Evolutionary conservation across 1,140 invertebrate species (phyloP).

Genomic region (Halictus rubicundus): DNA sequence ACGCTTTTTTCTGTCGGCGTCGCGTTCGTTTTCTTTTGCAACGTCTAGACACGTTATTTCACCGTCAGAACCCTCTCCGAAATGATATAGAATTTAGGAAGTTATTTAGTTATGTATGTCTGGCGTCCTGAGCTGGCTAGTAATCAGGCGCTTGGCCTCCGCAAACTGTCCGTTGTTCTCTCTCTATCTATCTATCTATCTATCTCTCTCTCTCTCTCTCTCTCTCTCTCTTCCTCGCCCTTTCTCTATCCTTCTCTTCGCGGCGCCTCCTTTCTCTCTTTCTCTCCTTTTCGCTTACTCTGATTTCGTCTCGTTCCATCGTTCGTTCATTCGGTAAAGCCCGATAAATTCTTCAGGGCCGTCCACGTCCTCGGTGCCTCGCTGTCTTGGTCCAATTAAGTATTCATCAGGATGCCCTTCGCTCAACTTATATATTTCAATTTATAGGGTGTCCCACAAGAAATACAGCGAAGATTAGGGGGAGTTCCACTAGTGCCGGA

Average conservation of each 20-base stretch:
- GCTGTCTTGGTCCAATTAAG: conserved; percentile 60
- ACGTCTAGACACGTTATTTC: conserved; percentile 68
- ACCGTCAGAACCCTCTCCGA: conserved; percentile 50
- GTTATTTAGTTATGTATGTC: conserved; percentile 70
- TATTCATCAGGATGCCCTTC: conserved; percentile 52
- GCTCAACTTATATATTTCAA: conserved; percentile 8
- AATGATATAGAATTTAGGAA: conserved; percentile 71
- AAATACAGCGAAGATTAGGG: not conserved
- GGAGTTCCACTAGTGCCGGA: too few relatives aligned
- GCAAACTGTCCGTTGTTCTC: conserved; percentile 42
- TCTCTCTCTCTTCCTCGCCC: not conserved
- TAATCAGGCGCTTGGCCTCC: conserved; percentile 68
- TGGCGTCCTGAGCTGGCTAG: conserved; percentile 65
- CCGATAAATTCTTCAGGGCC: conserved; percentile 62
- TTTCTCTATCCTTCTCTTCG: not conserved
- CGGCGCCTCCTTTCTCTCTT: not conserved
- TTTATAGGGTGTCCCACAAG: not conserved
- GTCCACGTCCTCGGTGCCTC: conserved; percentile 57
- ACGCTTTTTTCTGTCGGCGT: conserved; percentile 28
- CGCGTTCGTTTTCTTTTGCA: conserved; percentile 39
- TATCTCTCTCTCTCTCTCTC: not conserved
- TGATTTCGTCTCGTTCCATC: conserved; percentile 39
- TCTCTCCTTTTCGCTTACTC: conserved; percentile 17
- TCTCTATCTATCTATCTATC: conserved; percentile 30
- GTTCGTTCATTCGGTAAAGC: conserved; percentile 49